These are phyloP conservation scores for Drosophila anomalata DNA, from an alignment of 2,888 invertebrate genomes.

Conservation along the genomic window DNA sequence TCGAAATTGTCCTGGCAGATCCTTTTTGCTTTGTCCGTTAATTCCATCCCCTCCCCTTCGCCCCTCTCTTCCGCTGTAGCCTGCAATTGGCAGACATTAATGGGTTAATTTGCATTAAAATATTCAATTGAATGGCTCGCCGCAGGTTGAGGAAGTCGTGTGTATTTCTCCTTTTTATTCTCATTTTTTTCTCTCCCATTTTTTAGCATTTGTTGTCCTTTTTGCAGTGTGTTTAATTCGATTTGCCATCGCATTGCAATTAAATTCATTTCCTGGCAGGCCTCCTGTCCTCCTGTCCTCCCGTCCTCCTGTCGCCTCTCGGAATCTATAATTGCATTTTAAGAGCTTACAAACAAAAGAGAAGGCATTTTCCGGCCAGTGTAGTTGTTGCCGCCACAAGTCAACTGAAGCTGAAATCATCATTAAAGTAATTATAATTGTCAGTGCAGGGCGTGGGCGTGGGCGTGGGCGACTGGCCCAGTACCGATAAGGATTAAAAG, in stretches of 20 bases:
- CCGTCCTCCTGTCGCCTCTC: neutral
- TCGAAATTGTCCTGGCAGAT: neutral
- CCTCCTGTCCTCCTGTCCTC: neutral
- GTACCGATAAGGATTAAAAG: constrained; percentile 20
- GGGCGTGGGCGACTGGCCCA: constrained; percentile 3
- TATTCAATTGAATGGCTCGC: constrained; percentile 44
- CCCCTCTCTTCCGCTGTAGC: neutral
- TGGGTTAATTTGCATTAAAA: constrained; percentile 53
- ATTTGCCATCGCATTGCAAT: constrained; percentile 65
- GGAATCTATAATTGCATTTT: constrained; percentile 66
- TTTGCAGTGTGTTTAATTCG: constrained; percentile 56
- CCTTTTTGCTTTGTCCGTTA: neutral
- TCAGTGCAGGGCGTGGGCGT: constrained; percentile 39
- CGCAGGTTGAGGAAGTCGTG: constrained; percentile 2
- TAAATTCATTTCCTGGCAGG: constrained; percentile 61
- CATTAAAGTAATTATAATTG: constrained; percentile 73
- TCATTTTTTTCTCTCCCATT: too few relatives aligned
- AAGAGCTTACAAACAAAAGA: constrained; percentile 67
- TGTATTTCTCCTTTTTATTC: constrained; percentile 3
- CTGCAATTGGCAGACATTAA: constrained; percentile 41
- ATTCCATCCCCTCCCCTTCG: neutral
- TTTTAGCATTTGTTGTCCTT: constrained; percentile 1
- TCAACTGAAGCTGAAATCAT: constrained; percentile 58
- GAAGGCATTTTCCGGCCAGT: neutral
- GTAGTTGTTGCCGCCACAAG: constrained; percentile 13